These are phyloP conservation scores for Zootoca vivipara DNA, from an alignment of 2,113 vertebrate genomes.

Conservation along the genomic window DNA sequence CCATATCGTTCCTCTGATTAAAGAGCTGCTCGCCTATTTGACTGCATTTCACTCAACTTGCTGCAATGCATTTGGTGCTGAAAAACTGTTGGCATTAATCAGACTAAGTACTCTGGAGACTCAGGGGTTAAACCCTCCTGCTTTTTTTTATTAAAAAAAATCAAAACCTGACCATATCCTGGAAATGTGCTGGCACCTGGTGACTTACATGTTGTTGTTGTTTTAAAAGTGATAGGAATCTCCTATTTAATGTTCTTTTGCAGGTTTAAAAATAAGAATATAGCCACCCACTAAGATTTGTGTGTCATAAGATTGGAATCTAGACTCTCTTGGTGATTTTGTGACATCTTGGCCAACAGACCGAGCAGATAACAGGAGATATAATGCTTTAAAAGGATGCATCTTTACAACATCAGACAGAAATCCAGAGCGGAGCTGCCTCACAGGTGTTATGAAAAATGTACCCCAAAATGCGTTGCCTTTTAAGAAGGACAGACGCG, in stretches of 20 bases:
- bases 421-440: background rate
- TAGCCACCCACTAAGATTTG: conserved; percentile 12
- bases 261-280: conserved; percentile 20
- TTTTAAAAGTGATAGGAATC: background rate
- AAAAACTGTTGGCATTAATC: background rate
- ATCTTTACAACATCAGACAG: conserved; percentile 2
- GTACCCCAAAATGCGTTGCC: no score
- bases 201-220: background rate
- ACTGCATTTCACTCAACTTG: conserved; percentile 1
- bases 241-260: conserved; percentile 1
- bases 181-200: conserved; percentile 3
- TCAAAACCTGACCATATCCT: conserved; percentile 3
- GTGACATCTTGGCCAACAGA: background rate
- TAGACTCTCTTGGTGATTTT: background rate
- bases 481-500: no score
- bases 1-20: background rate
- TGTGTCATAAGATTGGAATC: conserved; percentile 4
- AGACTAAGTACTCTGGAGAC: background rate
- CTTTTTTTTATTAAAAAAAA: background rate
- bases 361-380: background rate
- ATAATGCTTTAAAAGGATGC: background rate
- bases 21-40: background rate
- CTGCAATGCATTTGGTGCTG: background rate
- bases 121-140: background rate
- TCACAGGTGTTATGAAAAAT: no score